Percentiles rank a stretch among this genome's conserved stretches.
These are phyloP conservation scores for Dasyornis broadbenti DNA, from an alignment of 2,113 vertebrate species.

Conservation along the genomic window DNA sequence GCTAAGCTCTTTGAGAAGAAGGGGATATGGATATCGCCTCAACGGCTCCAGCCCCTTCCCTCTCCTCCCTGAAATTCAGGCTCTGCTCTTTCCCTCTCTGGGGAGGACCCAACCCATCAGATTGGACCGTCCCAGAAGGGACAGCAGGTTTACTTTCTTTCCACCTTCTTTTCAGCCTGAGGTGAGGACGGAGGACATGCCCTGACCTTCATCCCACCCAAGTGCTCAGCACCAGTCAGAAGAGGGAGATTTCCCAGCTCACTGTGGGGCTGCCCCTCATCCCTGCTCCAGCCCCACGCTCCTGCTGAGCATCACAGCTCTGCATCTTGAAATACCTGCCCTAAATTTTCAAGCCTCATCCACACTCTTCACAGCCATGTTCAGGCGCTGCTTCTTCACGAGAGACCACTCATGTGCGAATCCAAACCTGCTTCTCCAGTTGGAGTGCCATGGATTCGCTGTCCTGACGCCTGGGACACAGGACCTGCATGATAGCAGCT, in stretches of 20 bases:
- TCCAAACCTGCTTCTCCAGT: neutral
- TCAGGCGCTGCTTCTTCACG: neutral
- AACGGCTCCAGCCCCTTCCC: neutral
- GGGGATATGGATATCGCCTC: neutral
- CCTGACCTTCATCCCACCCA: neutral
- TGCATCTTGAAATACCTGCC: neutral
- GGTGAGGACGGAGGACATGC: neutral
- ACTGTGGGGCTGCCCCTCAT: neutral
- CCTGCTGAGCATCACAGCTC: neutral
- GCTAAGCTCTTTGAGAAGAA: slow-evolving; percentile 1
- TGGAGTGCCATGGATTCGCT: neutral
- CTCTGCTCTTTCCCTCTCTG: neutral
- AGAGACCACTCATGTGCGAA: rapidly evolving
- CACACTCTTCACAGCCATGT: neutral
- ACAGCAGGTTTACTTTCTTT: neutral
- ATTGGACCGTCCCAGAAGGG: neutral
- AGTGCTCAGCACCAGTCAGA: neutral
- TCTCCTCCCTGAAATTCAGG: neutral
- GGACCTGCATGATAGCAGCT: neutral
- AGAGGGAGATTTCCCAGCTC: neutral
- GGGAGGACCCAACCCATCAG: neutral
- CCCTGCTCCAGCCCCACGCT: neutral
- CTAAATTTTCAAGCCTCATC: neutral
- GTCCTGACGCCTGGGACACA: neutral
- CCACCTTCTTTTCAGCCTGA: neutral